These are phyloP conservation scores for Dreissena polymorpha DNA, from an alignment of 1,140 invertebrate species.

Conservation along the genomic window DNA sequence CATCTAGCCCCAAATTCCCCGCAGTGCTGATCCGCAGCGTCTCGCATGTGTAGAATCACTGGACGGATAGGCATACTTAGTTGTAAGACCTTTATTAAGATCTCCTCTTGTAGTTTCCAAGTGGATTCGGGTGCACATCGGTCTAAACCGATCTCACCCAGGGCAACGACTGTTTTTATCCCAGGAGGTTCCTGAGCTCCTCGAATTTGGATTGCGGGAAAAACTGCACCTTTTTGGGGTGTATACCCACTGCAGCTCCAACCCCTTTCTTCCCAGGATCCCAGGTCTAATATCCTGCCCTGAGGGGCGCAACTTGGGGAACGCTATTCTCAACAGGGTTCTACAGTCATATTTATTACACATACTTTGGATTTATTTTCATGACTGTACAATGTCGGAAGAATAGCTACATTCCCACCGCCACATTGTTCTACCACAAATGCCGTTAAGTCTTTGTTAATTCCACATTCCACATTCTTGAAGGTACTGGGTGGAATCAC, in stretches of 20 bases:
- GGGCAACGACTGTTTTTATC: not conserved
- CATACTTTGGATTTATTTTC: not conserved
- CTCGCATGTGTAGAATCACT: conserved; percentile 20
- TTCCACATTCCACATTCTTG: not conserved
- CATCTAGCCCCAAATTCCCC: conserved; percentile 19
- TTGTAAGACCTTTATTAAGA: not conserved
- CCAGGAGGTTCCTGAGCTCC: not conserved
- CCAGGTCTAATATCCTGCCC: not conserved
- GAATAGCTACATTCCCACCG: no score
- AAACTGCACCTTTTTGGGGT: conserved; percentile 22
- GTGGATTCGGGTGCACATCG: no score
- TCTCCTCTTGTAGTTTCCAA: not conserved
- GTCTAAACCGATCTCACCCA: conserved; percentile 12
- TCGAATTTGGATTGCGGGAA: not conserved
- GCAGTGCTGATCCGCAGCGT: not conserved
- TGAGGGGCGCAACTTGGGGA: not conserved
- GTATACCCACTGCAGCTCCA: conserved; percentile 2
- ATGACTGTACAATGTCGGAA: not conserved
- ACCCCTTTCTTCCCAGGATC: conserved; percentile 2
- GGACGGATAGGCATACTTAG: conserved; percentile 30
- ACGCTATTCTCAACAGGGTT: not conserved
- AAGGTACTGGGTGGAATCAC: not conserved
- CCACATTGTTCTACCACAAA: conserved; percentile 11
- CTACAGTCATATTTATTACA: not conserved
- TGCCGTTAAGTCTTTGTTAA: not conserved